A percentile compares a stretch with the other conserved stretches of the same genome.
These are phyloP conservation scores for Mormoops blainvillei DNA, from an alignment of 2,113 vertebrate species.

Conservation along the genomic window DNA sequence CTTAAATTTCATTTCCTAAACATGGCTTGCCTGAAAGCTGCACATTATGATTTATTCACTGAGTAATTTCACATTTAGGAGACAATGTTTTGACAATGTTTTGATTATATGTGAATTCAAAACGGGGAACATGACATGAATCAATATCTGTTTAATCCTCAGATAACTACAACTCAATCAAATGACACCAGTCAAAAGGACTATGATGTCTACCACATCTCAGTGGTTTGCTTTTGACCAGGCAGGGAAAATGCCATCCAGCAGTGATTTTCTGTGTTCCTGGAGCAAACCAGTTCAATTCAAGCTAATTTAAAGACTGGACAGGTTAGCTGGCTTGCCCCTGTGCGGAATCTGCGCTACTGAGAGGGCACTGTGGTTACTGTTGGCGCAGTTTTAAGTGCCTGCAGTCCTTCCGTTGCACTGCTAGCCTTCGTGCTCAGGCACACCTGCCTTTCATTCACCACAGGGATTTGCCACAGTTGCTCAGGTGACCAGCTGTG, in stretches of 20 bases:
- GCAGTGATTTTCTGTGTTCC: background rate
- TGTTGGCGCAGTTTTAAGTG: background rate
- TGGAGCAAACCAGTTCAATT: background rate
- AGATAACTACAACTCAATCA: constrained; percentile 59
- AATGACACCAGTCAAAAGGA: background rate
- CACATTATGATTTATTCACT: constrained; percentile 64
- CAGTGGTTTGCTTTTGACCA: background rate
- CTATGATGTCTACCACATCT: background rate
- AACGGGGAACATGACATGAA: constrained; percentile 19
- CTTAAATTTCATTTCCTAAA: constrained; percentile 67
- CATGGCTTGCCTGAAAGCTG: constrained; percentile 52
- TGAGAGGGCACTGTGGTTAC: too few species aligned
- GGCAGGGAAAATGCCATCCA: background rate
- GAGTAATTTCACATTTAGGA: constrained; percentile 60
- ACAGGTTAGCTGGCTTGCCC: background rate
- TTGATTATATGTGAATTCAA: constrained; percentile 67
- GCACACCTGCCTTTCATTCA: background rate
- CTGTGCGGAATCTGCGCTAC: background rate
- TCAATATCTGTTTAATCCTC: constrained; percentile 57
- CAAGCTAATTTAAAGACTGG: background rate
- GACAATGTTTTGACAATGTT: constrained; percentile 62
- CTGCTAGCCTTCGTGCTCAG: background rate
- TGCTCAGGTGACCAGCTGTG: background rate
- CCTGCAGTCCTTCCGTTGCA: background rate
- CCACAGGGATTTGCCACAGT: background rate